Base-by-base conservation (phyloP, 2,797 vertebrate genomes). In the Pogoniulus pusillus region DNA sequence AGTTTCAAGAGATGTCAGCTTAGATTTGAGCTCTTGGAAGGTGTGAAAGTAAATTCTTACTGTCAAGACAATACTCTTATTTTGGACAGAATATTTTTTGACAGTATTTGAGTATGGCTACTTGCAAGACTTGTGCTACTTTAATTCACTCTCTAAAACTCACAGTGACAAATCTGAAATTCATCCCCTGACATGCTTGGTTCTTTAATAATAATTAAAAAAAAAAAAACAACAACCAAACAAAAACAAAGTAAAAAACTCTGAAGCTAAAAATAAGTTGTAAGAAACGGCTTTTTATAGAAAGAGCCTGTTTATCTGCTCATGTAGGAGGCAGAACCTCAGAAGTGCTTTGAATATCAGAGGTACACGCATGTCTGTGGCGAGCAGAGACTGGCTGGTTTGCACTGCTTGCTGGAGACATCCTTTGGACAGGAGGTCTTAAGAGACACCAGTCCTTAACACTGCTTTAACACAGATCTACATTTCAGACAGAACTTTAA, bases 331-430 rank as follows among this genome's bases (percentile, higher is more conserved):
- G 72, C 15, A 58, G 17, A 35, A 75, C 18, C n/a, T 65, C 80
- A 10, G 47, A 23, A 82, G 16, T 10, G 58, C 69, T 64, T 23
- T 34, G 58, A 54, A 4, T 26, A 24, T 39, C 79, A 37, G 10
- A 32, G 75, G 22, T 2, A 5, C 7, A 2, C 0, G 39, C 13
- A n/a, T n/a, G 1, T 7, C 35, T 39, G 47, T 5, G 78, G 27
- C 5, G 35, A 62, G 63, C 59, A 84, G 29, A 45, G 70, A 11
- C 30, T 10, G 41, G 29, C 7, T 0, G 1, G 14, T 43, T 79
- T n/a, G 55, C 45, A 7, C 22, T 4, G 64, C 81, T 35, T 37
- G 41, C 70, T 76, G 47, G 35, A 60, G 63, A n/a, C 41, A 39
- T 9, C 75, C 78, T 34, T 32, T 29, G 45, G 76, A 43, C 39